phyloP scores from a whole-genome alignment of 2,888 invertebrate genomes.

The Anarsia innoxiella region DNA sequence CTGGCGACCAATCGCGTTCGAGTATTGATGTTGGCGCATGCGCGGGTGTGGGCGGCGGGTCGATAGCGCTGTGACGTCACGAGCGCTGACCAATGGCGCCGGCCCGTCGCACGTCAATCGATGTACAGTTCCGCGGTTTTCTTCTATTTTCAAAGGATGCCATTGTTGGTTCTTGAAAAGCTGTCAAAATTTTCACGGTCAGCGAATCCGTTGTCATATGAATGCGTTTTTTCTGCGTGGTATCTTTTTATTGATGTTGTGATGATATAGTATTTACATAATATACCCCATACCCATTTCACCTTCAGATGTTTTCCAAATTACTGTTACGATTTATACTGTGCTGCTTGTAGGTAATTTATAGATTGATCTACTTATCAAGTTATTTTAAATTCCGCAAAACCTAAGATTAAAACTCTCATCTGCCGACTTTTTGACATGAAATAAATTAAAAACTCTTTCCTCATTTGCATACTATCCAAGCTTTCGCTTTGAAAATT shows the following conservation, averaged over 20 bases:
- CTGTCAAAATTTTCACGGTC: constrained; percentile 34
- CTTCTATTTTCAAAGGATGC: constrained; percentile 19
- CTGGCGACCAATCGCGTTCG: constrained; percentile 43
- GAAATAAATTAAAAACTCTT: neutral
- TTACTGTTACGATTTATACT: no score
- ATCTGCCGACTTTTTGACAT: no score
- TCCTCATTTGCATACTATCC: neutral
- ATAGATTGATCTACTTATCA: no score
- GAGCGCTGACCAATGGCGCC: constrained; percentile 58
- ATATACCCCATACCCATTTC: no score
- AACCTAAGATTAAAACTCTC: no score
- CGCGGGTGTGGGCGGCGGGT: constrained; percentile 62
- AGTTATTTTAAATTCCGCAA: no score
- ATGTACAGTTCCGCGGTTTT: constrained; percentile 41
- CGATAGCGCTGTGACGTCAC: constrained; percentile 67
- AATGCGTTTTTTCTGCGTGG: no score
- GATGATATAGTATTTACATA: no score
- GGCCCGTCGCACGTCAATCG: constrained; percentile 57
- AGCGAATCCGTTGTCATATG: no score
- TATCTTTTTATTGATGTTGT: no score
- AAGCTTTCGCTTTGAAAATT: neutral
- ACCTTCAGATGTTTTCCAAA: no score
- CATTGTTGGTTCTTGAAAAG: constrained; percentile 24
- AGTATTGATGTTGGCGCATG: constrained; percentile 46
- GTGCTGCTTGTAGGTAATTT: no score